Evolutionary conservation across 2,888 invertebrate species (phyloP).

Genomic region (Heliconius hortense): DNA sequence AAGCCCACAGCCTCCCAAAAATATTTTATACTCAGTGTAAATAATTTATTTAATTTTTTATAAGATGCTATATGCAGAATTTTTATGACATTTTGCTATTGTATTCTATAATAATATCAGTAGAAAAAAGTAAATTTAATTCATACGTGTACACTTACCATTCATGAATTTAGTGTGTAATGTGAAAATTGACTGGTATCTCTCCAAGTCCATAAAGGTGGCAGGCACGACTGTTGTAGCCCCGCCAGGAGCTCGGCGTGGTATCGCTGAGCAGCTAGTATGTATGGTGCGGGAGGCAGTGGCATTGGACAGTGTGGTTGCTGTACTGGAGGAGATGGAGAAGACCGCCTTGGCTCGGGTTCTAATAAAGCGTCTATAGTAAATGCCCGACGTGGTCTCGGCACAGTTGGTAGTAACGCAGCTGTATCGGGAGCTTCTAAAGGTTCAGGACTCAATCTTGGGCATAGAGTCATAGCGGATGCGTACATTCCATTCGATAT

Average conservation of each 20-base stretch:
- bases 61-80: neutral
- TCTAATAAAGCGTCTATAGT: slow-evolving; percentile 94
- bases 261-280: slow-evolving; percentile 74
- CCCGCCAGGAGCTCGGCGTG: slow-evolving; percentile 76
- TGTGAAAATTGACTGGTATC: slow-evolving; percentile 77
- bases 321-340: slow-evolving; percentile 77
- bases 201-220: slow-evolving; percentile 77
- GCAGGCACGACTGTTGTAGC: slow-evolving; percentile 73
- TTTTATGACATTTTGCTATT: neutral
- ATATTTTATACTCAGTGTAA: neutral
- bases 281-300: slow-evolving; percentile 67
- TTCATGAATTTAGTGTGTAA: slow-evolving; percentile 80
- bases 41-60: neutral
- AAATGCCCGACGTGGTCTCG: slow-evolving; percentile 84
- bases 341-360: slow-evolving; percentile 82
- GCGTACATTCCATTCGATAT: slow-evolving; percentile 65
- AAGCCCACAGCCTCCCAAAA: neutral
- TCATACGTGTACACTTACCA: slow-evolving; percentile 57
- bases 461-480: slow-evolving; percentile 82
- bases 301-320: slow-evolving; percentile 71
- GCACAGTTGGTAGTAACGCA: slow-evolving; percentile 64
- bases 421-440: slow-evolving; percentile 69
- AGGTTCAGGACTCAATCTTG: slow-evolving; percentile 72
- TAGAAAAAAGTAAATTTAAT: neutral
- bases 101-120: neutral